These are phyloP conservation scores for Amblyjoppa proteus DNA, from an alignment of 2,888 invertebrate genomes.

Conservation along the genomic window DNA sequence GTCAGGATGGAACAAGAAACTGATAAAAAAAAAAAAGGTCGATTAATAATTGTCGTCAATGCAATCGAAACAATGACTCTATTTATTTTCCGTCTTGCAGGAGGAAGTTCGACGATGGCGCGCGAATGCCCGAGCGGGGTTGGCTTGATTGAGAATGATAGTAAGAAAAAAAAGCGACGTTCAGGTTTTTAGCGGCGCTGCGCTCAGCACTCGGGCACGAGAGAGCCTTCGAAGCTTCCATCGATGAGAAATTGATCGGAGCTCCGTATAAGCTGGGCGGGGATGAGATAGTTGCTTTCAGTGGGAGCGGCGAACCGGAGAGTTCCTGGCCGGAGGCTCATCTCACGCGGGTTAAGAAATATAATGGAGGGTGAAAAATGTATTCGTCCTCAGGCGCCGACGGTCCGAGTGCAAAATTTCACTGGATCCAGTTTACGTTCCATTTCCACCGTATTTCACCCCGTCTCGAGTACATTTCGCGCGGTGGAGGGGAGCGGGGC, in stretches of 20 bases:
- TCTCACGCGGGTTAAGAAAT: constrained; percentile 47
- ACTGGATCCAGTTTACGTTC: no score
- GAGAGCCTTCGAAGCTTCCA: constrained; percentile 24
- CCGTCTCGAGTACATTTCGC: no score
- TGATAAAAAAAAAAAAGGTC: background rate
- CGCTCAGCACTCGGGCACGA: constrained; percentile 9
- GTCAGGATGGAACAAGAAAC: background rate
- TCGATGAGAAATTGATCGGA: constrained; percentile 61
- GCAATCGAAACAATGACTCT: constrained; percentile 7
- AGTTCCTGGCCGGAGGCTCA: constrained; percentile 3
- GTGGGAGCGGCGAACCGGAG: constrained; percentile 42
- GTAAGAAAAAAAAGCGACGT: background rate
- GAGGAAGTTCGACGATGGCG: background rate
- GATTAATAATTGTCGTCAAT: background rate
- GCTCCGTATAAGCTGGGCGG: constrained; percentile 23
- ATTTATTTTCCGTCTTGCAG: background rate
- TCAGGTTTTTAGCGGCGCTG: constrained; percentile 15
- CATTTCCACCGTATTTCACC: background rate
- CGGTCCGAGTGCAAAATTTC: constrained; percentile 4
- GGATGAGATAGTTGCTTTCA: constrained; percentile 15
- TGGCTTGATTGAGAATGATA: background rate
- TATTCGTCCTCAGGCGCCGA: background rate
- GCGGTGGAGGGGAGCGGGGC: no score
- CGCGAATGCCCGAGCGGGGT: background rate
- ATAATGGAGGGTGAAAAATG: constrained; percentile 64